Evolutionary conservation across 2,113 vertebrate species (phyloP).

Genomic region (Neopipo cinnamomea): DNA sequence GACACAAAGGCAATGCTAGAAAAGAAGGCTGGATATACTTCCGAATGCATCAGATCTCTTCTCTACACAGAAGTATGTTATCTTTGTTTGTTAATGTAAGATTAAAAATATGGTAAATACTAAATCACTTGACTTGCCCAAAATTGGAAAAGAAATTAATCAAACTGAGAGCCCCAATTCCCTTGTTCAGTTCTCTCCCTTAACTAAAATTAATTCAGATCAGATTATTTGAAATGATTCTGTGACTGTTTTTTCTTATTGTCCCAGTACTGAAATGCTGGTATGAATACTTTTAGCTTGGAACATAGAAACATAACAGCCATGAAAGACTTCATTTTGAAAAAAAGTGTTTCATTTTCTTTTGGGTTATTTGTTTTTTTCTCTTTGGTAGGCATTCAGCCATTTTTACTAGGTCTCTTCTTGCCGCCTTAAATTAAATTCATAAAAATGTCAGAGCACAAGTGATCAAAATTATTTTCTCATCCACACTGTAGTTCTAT

Average conservation of each 20-base stretch:
- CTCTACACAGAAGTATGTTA: neutral
- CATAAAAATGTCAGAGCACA: slow-evolving; percentile 40
- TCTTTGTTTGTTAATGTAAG: neutral
- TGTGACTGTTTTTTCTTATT: slow-evolving; percentile 2
- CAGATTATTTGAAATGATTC: neutral
- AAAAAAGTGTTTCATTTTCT: slow-evolving; percentile 67
- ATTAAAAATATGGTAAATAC: neutral
- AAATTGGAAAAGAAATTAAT: neutral
- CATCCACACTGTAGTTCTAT: neutral
- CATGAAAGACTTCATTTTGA: slow-evolving; percentile 22
- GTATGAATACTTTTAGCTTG: neutral
- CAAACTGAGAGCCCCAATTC: neutral
- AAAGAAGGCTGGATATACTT: neutral
- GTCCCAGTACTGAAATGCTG: neutral
- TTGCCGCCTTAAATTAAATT: slow-evolving; percentile 58
- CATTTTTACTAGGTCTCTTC: slow-evolving; percentile 45
- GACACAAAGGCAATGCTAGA: neutral
- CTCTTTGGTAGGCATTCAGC: neutral
- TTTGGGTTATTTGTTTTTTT: slow-evolving; percentile 24
- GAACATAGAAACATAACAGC: slow-evolving; percentile 29
- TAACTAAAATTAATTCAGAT: slow-evolving; percentile 3
- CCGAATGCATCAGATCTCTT: neutral
- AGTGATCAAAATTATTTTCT: slow-evolving; percentile 25
- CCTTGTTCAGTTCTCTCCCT: neutral
- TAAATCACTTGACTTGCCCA: neutral